Evolutionary conservation across 1,140 invertebrate genomes (phyloP).

Genomic region (Anoplolepis gracilipes): DNA sequence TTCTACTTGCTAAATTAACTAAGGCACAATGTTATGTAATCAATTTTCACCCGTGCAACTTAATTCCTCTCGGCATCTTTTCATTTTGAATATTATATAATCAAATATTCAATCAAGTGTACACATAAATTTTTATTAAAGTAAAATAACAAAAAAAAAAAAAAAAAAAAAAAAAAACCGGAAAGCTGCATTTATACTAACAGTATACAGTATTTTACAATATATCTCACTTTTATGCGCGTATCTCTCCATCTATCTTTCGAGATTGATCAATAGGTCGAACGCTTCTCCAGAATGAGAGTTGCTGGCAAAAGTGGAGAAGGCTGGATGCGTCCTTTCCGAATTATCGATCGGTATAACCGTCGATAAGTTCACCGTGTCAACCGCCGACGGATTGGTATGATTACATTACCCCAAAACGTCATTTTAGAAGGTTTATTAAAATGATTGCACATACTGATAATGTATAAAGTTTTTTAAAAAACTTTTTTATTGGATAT

Average conservation of each 20-base stretch:
- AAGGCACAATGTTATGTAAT: slow-evolving; percentile 21
- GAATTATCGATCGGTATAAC: slow-evolving; percentile 62
- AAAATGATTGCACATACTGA: background rate
- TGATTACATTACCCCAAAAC: slow-evolving; percentile 48
- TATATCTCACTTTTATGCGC: slow-evolving; percentile 1
- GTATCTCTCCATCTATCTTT: slow-evolving; percentile 9
- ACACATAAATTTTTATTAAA: background rate
- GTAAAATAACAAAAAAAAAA: background rate
- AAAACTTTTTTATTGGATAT: background rate
- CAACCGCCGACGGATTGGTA: slow-evolving; percentile 29
- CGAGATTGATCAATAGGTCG: slow-evolving; percentile 27
- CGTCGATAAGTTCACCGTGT: slow-evolving; percentile 42
- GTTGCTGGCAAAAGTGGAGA: slow-evolving; percentile 12
- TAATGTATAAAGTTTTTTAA: background rate
- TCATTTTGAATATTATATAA: slow-evolving; percentile 30
- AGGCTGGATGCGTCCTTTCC: slow-evolving; percentile 22
- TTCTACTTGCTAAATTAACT: slow-evolving; percentile 43
- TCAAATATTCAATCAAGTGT: slow-evolving; percentile 16
- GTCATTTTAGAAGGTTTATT: slow-evolving; percentile 55
- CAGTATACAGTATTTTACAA: background rate
- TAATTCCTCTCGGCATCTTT: slow-evolving; percentile 15
- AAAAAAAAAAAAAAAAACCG: too few relatives aligned
- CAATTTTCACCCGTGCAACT: slow-evolving; percentile 40
- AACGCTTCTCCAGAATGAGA: slow-evolving; percentile 46
- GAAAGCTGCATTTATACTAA: background rate